Base-by-base conservation (phyloP, 2,113 vertebrate species). In the Nesospiza acunhae region DNA sequence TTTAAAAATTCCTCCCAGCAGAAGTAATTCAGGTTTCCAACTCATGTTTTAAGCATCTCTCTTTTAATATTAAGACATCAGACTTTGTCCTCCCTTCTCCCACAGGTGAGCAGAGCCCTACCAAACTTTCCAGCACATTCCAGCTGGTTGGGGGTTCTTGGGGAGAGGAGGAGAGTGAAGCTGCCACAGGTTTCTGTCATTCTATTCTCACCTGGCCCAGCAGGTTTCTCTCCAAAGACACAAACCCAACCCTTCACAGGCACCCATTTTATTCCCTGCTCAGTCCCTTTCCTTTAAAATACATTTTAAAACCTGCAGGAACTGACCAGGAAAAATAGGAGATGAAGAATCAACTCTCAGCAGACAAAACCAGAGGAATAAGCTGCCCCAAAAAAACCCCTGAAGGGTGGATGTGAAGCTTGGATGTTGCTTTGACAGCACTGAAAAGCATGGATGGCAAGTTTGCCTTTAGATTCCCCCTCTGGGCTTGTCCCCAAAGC, bases 131-230 rank as follows among this genome's bases (percentile, higher is more conserved):
- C 15, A 22, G 4, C 23, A 15, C 58, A 26, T 5, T 12, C 13
- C n/a, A 31, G 26, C 22, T 80, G 31, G 1, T 2, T 14, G 13
- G 28, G 35, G 16, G 4, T 2, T 0, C 19, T 73, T 20, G 8
- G 8, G 4, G 5, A n/a, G 39, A 44, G 47, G 7, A 46, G 46
- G 3, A 30, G 9, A 16, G 10, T 9, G 16, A 42, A 68, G 59
- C 28, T 73, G 39, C 23, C n/a, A 58, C 52, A 55, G 47, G 9
- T 63, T 58, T 7, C 2, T 9, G 23, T 26, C 27, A 14, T 49
- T 64, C 11, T 31, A 20, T 41, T 33, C 55, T 78, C 55, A 44
- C 16, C 15, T 17, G 63, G n/a, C 19, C 67, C 33, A 11, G 56
- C 9, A 26, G 46, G 41, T 66, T 84, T n/a, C 42, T 31, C 33